Evolutionary conservation across 2,888 invertebrate species (phyloP).

Genomic region (Cosmorhoe ocellata): DNA sequence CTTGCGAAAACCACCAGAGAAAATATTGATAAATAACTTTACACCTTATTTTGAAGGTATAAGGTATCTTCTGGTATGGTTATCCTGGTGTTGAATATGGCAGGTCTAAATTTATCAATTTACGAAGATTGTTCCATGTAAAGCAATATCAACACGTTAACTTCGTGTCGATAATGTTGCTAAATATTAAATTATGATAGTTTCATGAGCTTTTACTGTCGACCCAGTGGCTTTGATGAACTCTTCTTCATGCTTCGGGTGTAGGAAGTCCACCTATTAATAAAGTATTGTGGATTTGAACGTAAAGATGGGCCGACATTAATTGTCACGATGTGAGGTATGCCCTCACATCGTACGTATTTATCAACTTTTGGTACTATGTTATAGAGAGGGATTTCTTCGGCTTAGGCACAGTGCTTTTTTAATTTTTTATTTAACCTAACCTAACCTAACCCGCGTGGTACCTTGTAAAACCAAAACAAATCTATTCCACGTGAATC

Average conservation of each 20-base stretch:
- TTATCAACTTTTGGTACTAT: no score
- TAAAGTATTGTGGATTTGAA: no score
- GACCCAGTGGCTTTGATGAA: conserved; percentile 39
- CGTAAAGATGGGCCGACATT: no score
- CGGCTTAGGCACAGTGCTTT: no score
- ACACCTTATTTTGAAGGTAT: conserved; percentile 31
- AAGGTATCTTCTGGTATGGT: conserved; percentile 34
- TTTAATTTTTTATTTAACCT: no score
- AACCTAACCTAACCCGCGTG: no score
- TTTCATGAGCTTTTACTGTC: conserved; percentile 46
- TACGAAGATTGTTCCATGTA: conserved; percentile 69
- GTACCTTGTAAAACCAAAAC: no score
- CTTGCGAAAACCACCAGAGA: conserved; percentile 56
- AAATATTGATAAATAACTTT: conserved; percentile 36
- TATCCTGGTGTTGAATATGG: conserved; percentile 53
- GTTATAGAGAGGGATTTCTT: no score
- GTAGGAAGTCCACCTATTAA: no score
- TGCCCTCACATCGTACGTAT: no score
- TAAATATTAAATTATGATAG: conserved; percentile 70
- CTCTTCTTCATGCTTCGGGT: conserved; percentile 16
- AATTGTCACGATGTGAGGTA: no score
- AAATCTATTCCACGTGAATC: no score
- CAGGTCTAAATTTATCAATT: conserved; percentile 74
- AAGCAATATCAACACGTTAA: conserved; percentile 72
- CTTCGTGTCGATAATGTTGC: conserved; percentile 56